Base-by-base conservation (phyloP, 2,113 vertebrate genomes). In the Cololabis saira region DNA sequence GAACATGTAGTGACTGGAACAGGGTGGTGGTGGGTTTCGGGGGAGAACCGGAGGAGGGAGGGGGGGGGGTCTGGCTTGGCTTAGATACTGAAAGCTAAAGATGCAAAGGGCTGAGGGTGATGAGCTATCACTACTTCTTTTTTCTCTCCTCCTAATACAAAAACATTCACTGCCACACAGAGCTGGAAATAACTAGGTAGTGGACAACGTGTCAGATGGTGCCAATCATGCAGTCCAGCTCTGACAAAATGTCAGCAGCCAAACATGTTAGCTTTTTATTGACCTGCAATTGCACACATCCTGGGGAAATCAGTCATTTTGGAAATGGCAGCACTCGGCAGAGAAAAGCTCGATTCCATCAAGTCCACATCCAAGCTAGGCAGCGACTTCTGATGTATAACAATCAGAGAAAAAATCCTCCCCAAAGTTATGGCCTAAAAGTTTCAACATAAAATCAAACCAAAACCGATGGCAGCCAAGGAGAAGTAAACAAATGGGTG, bases 1-100 rank as follows among this genome's bases (percentile, higher is more conserved):
- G 86, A 87, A 90, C 87, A 89, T 85, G 86, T 81, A 91, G 74
- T 89, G 83, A 90, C 90, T 90, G 82, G 85, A 90, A 86, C 83
- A n/a, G 80, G 44, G 67, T 71, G 65, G 81, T 2, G 17, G 27
- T 22, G 67, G 18, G 67, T 30, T 40, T 10, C 27, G 33, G 33
- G 30, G 18, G n/a, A 0, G 16, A 17, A 17, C 15, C 27, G 13
- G 56, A 37, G 19, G 45, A 33, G 27, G 67, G 41, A 61, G 65
- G 56, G 62, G 60, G 81, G 52, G 77, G 57, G 47, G 67, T 82
- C 54, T 48, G 62, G 63, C 65, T 79, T n/a, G 47, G 51, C 56
- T 61, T 47, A 56, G 65, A 3, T 40, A 66, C 17, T 17, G 50
- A 51, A 64, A 67, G 59, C 37, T 41, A 71, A 77, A 54, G 55